Evolutionary conservation across 2,888 invertebrate species (phyloP).

Genomic region (Oasisia sp.): DNA sequence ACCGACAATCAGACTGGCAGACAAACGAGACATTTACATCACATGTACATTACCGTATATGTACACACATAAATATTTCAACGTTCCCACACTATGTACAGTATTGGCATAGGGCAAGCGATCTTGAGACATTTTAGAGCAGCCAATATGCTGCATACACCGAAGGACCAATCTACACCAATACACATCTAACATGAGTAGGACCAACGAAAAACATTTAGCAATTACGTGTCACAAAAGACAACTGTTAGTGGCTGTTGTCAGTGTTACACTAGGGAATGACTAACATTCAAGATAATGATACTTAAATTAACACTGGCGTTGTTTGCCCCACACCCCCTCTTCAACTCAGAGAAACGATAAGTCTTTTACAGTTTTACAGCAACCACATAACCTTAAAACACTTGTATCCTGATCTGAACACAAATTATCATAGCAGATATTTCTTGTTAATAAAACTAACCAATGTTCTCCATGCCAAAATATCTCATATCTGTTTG

Average conservation of each 20-base stretch:
- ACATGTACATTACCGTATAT: slow-evolving; percentile 12
- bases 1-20: not conserved
- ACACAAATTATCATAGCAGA: not conserved
- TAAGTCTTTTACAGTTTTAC: slow-evolving; percentile 2
- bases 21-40: not conserved
- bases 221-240: not conserved
- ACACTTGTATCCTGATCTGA: not conserved
- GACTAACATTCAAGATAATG: not conserved
- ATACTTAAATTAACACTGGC: not conserved
- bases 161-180: not conserved
- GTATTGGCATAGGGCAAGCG: not conserved
- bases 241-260: not conserved
- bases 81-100: not conserved
- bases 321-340: not conserved
- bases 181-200: not conserved
- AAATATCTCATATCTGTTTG: not conserved
- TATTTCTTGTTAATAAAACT: not conserved
- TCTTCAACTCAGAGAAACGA: not conserved
- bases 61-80: slow-evolving; percentile 12
- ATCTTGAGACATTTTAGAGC: not conserved
- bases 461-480: not conserved
- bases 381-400: not conserved
- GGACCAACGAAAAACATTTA: not conserved
- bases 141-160: not conserved
- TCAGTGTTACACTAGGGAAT: not conserved